Percentiles rank a stretch among this genome's conserved stretches.
Evolutionary conservation across 1,140 invertebrate genomes (phyloP).

Genomic region (Sitodiplosis mosellana): DNA sequence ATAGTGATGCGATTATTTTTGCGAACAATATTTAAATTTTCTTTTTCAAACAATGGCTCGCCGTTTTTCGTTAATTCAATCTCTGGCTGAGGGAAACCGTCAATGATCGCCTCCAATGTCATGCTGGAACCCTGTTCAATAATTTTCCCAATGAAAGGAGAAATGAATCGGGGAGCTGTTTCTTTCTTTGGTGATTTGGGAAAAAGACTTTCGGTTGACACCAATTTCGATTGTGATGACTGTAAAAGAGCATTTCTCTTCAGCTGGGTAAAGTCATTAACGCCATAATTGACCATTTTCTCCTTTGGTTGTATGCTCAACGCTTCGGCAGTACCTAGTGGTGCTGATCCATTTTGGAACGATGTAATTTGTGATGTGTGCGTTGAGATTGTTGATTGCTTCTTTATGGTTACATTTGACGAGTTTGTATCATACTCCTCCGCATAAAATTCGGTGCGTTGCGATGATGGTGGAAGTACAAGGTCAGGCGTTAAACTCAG

Average conservation of each 20-base stretch:
- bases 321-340: no score
- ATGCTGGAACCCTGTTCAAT: conserved; percentile 55
- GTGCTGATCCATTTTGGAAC: conserved; percentile 22
- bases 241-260: conserved; percentile 9
- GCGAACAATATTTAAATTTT: conserved; percentile 30
- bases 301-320: no score
- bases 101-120: conserved; percentile 49
- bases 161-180: conserved; percentile 44
- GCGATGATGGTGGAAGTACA: conserved; percentile 10
- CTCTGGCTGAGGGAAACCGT: conserved; percentile 52
- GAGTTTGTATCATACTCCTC: conserved; percentile 23
- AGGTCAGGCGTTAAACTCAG: conserved; percentile 28
- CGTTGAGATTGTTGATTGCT: conserved; percentile 22
- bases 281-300: no score
- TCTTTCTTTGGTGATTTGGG: conserved; percentile 33
- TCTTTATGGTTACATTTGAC: conserved; percentile 21
- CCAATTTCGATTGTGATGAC: not conserved
- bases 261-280: conserved; percentile 5
- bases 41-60: conserved; percentile 30
- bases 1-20: conserved; percentile 39
- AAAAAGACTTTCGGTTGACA: not conserved
- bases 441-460: conserved; percentile 13
- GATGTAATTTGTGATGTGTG: conserved; percentile 22
- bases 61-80: conserved; percentile 58
- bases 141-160: conserved; percentile 50